Conservation (phyloP, 2,113 vertebrate genomes). For the Albula goreensis region DNA sequence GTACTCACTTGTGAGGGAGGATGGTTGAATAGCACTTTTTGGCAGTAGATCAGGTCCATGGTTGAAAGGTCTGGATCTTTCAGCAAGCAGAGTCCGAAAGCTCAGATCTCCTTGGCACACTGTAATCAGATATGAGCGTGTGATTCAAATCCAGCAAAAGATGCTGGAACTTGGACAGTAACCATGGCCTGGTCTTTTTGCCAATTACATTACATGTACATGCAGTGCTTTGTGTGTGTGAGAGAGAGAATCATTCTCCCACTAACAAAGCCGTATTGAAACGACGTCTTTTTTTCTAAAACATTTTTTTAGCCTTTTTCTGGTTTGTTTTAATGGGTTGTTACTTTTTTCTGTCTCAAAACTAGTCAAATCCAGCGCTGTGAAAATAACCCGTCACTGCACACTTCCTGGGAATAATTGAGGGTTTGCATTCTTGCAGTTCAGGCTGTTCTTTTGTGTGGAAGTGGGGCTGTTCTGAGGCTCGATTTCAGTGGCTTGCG, state of each 20-base stretch:
- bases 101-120: conserved; percentile 6
- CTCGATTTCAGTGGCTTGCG: conserved; percentile 26
- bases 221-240: neutral
- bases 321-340: conserved; percentile 12
- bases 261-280: neutral
- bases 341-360: neutral
- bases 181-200: neutral
- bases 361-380: conserved; percentile 8
- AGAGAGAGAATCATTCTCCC: neutral
- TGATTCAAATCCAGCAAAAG: neutral
- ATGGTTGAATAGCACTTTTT: neutral
- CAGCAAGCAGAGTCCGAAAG: neutral
- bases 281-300: neutral
- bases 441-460: conserved; percentile 22
- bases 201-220: neutral
- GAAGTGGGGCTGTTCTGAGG: conserved; percentile 3
- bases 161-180: neutral
- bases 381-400: conserved; percentile 22
- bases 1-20: neutral
- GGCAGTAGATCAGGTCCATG: neutral
- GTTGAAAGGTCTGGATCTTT: neutral
- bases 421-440: conserved; percentile 25
- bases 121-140: neutral
- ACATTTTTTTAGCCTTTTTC: neutral
- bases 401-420: conserved; percentile 33